These are phyloP conservation scores for Syrrhaptes paradoxus DNA, from an alignment of 2,113 vertebrate genomes.

Conservation along the genomic window DNA sequence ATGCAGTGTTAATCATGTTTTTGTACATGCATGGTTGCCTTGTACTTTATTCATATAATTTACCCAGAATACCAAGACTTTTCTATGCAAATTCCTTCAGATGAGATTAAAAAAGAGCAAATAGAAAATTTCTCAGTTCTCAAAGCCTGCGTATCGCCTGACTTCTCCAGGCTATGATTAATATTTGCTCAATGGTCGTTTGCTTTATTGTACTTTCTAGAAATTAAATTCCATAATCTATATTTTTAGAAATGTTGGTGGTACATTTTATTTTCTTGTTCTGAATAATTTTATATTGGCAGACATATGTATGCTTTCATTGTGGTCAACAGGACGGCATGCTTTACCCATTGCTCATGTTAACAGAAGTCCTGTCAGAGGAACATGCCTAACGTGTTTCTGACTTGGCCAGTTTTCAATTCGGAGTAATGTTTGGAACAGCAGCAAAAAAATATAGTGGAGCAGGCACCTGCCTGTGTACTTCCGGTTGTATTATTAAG, in stretches of 20 bases:
- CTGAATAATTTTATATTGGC: not conserved
- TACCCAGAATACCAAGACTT: not conserved
- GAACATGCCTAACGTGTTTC: rapidly evolving
- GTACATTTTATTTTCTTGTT: not conserved
- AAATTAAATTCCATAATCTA: not conserved
- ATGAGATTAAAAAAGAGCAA: not conserved
- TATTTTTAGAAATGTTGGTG: not conserved
- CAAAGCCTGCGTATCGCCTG: not conserved
- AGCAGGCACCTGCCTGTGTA: not conserved
- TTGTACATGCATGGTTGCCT: not conserved
- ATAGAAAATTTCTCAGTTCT: not conserved
- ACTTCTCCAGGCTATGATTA: not conserved
- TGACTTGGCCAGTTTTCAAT: not conserved
- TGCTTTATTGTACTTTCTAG: not conserved
- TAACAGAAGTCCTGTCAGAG: not conserved
- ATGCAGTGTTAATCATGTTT: not conserved
- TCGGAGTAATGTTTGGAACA: not conserved
- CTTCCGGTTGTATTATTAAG: not conserved
- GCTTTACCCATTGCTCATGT: not conserved
- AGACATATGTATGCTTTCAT: not conserved
- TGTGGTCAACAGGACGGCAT: not conserved
- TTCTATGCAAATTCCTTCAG: not conserved
- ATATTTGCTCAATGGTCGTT: not conserved
- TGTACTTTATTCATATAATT: not conserved
- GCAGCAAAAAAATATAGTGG: not conserved